These are phyloP conservation scores for Tenualosa ilisha DNA, from an alignment of 2,797 vertebrate species.

Conservation along the genomic window DNA sequence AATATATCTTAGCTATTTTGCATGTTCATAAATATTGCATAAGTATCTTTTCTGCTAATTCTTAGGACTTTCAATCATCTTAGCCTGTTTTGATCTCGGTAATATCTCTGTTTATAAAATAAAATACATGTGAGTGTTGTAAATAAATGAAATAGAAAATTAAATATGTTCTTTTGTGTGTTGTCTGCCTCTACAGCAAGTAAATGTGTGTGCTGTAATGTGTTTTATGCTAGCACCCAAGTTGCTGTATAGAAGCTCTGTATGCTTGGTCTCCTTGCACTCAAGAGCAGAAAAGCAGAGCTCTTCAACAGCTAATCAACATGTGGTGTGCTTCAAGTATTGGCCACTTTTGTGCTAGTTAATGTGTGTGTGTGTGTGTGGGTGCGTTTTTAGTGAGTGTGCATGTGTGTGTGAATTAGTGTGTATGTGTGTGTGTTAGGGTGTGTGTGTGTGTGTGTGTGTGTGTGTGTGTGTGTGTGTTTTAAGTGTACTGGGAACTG, in stretches of 20 bases:
- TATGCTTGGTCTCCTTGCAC: neutral
- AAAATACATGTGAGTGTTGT: too few relatives aligned
- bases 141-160: too few relatives aligned
- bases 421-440: neutral
- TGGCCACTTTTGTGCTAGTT: neutral
- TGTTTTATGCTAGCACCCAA: too few relatives aligned
- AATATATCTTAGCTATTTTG: too few relatives aligned
- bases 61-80: too few relatives aligned
- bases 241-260: too few relatives aligned
- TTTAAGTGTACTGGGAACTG: slow-evolving; percentile 46
- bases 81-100: too few relatives aligned
- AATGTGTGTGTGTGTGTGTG: neutral
- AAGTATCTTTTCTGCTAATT: too few relatives aligned
- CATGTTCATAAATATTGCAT: too few relatives aligned
- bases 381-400: neutral
- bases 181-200: too few relatives aligned
- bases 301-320: neutral
- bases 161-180: too few relatives aligned
- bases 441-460: slow-evolving; percentile 38
- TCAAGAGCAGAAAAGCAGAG: neutral
- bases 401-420: slow-evolving; percentile 18
- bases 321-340: slow-evolving; percentile 10
- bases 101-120: too few relatives aligned
- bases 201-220: neutral
- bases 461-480: slow-evolving; percentile 37